Evolutionary conservation across 2,113 vertebrate species (phyloP).

Genomic region (Ailuropoda melanoleuca): DNA sequence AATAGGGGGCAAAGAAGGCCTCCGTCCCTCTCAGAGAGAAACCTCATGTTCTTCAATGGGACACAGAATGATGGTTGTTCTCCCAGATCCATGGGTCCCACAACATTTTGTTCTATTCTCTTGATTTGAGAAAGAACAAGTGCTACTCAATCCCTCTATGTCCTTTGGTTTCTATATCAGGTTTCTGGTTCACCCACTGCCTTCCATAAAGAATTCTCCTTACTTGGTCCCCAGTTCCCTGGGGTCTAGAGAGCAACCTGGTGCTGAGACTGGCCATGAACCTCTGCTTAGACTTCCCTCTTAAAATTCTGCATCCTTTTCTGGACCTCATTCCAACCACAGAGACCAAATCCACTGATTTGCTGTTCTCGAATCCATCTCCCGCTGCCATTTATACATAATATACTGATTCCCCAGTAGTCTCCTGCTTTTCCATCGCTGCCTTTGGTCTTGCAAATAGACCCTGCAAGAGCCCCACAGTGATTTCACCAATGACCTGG

Average conservation of each 20-base stretch:
- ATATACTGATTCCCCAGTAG: neutral
- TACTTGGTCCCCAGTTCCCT: neutral
- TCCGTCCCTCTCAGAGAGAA: neutral
- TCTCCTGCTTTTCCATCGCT: neutral
- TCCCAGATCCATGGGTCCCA: neutral
- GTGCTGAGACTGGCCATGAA: neutral
- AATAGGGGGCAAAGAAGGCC: neutral
- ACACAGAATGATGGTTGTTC: neutral
- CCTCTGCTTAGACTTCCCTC: neutral
- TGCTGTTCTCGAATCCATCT: neutral
- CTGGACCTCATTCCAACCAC: neutral
- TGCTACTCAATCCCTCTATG: rapidly evolving
- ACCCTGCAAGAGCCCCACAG: neutral
- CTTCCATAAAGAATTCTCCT: neutral
- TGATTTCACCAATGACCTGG: neutral
- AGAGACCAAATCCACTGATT: neutral
- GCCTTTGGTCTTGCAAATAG: neutral
- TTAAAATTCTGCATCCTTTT: neutral
- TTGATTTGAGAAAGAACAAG: neutral
- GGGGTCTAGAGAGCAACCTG: neutral
- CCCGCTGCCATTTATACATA: neutral
- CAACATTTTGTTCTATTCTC: neutral
- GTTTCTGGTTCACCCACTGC: neutral
- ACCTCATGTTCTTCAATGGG: neutral
- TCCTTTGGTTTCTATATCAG: neutral